Base-by-base conservation (phyloP, 2,888 invertebrate species). In the Schrankia costaestrigalis region DNA sequence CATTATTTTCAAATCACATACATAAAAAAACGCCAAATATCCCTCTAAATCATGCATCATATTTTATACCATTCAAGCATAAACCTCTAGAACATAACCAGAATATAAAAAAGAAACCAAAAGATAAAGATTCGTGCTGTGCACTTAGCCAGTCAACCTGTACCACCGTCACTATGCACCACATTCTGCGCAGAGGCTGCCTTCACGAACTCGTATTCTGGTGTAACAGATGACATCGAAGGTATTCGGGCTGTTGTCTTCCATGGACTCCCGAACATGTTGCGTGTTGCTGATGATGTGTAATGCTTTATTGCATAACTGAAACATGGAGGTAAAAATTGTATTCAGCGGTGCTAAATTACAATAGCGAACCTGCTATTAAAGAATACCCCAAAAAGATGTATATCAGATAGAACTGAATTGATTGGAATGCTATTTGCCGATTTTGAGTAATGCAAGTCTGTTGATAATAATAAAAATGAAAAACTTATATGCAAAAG, bases 251-350 rank as follows among this genome's bases (percentile, higher is more conserved):
- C 53, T 1, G 80, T 72, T 6, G 75, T 78, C 66, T 77, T 78
- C 84, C 81, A 83, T 0, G 69, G 70, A 0, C 59, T 58, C 3
- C 62, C 44, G 40, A 64, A 69, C 10, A 75, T 53, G 40, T 68
- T 71, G 11, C 72, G 69, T 3, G 65, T 65, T 3, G 57, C 59
- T 8, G 70, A 65, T n/a, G 53, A 60, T 46, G 26, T 39, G 18
- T 57, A 70, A 44, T 79, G 78, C 39, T 82, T 82, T 31, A 82
- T 52, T 17, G 80, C 64, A 41, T 76, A 83, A 53, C 85, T 85
- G 69, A 4, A 62, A 42, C 7, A 13, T 17, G 9, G n/a, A n/a
- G n/a, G n/a, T n/a, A n/a, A n/a, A n/a, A n/a, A n/a, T n/a, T n/a
- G n/a, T n/a, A n/a, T n/a, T n/a, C n/a, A n/a, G n/a, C n/a, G n/a